A percentile compares a stretch with the other conserved stretches of the same genome.
phyloP scores from a whole-genome alignment of 2,797 vertebrate genomes.

The Sebastes jordani region DNA sequence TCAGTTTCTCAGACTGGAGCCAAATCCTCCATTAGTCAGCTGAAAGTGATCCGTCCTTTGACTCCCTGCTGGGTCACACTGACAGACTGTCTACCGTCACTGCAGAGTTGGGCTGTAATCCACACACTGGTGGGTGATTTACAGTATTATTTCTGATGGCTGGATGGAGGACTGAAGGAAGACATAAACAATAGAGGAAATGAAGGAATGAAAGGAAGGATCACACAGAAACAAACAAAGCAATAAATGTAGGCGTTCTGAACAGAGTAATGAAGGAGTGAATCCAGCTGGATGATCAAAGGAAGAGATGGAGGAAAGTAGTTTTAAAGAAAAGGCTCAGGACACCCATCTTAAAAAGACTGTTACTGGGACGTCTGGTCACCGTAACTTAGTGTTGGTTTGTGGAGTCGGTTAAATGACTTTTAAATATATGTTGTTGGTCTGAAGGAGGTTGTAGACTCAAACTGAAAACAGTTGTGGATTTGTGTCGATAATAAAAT shows the following conservation, averaged over 20 bases:
- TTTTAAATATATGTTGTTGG: not conserved
- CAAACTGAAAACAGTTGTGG: not conserved
- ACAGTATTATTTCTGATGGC: not conserved
- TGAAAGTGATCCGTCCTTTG: conserved; percentile 1
- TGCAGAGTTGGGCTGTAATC: not conserved
- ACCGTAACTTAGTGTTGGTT: not conserved
- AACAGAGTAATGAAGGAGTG: not conserved
- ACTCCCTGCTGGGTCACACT: conserved; percentile 8
- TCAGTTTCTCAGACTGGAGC: conserved; percentile 21
- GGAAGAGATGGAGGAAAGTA: not conserved
- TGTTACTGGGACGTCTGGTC: too few species aligned
- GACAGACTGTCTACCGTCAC: not conserved
- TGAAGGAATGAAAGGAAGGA: not conserved
- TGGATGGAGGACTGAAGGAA: not conserved
- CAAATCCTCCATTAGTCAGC: conserved; percentile 47
- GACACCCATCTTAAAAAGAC: too few species aligned
- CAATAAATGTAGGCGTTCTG: not conserved
- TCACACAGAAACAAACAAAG: not conserved
- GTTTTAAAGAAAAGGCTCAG: too few species aligned
- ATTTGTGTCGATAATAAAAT: not conserved
- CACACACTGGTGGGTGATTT: not conserved
- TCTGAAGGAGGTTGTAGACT: too few species aligned
- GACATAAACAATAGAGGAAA: not conserved
- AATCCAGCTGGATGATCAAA: not conserved
- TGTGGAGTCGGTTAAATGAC: not conserved